phyloP scores from a whole-genome alignment of 2,113 vertebrate genomes.

The Neodon shergylaensis region DNA sequence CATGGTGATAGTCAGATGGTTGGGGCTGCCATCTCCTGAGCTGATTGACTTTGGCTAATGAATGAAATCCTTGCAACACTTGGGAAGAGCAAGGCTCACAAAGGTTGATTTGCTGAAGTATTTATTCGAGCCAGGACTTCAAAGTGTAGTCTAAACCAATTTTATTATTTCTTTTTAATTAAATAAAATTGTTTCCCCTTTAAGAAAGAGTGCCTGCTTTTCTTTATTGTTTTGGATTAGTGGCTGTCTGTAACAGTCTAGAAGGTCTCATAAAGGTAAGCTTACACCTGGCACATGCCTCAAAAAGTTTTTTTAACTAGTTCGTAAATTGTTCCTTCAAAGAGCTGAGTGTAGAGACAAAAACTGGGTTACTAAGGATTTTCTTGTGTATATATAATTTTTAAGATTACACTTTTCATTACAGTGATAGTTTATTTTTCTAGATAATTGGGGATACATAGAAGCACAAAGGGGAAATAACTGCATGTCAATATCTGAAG shows the following conservation, averaged over 20 bases:
- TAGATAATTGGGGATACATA: constrained; percentile 14
- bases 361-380: constrained; percentile 54
- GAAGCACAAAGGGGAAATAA: not conserved
- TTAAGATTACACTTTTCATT: constrained; percentile 51
- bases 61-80: constrained; percentile 9
- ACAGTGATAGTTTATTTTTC: constrained; percentile 20
- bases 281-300: constrained; percentile 65
- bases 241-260: constrained; percentile 69
- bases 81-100: constrained; percentile 62
- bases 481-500: not conserved
- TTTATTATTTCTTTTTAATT: constrained; percentile 76
- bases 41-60: not conserved
- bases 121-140: constrained; percentile 69
- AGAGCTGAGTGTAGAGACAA: constrained; percentile 53
- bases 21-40: not conserved
- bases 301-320: constrained; percentile 74
- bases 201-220: constrained; percentile 62
- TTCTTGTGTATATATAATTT: constrained; percentile 54
- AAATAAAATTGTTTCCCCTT: constrained; percentile 28
- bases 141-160: constrained; percentile 45
- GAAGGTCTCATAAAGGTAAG: constrained; percentile 70
- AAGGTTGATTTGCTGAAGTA: constrained; percentile 70
- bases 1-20: not conserved
- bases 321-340: constrained; percentile 66
- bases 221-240: constrained; percentile 74